Percentiles rank a stretch among this genome's conserved stretches.
Evolutionary conservation across 2,888 invertebrate genomes (phyloP).

Genomic region (Lycocerus yunnanus): DNA sequence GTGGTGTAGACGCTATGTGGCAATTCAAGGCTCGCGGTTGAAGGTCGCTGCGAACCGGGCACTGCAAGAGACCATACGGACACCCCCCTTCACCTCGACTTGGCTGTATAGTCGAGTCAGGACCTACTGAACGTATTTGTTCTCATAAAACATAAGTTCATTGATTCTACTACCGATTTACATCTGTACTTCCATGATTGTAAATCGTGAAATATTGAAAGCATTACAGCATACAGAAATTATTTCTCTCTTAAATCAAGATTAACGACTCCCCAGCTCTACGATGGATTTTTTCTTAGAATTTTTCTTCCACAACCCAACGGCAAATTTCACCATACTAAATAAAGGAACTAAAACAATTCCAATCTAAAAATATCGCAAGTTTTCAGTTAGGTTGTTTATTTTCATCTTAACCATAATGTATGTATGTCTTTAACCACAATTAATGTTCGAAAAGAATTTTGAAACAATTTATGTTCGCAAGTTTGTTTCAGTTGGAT

Average conservation of each 20-base stretch:
- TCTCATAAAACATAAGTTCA: constrained; percentile 23
- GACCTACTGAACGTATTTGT: constrained; percentile 27
- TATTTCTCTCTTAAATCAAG: neutral
- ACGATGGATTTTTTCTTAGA: neutral
- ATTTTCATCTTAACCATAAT: neutral
- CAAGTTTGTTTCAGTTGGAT: neutral
- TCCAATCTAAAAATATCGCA: neutral
- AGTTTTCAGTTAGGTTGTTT: neutral
- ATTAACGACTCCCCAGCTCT: neutral
- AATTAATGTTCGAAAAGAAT: neutral
- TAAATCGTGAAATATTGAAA: neutral
- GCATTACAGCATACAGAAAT: neutral
- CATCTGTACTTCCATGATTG: constrained; percentile 10
- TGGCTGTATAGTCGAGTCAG: constrained; percentile 8
- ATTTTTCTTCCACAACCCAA: neutral
- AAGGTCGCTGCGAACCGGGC: constrained; percentile 39
- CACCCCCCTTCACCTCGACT: constrained; percentile 13
- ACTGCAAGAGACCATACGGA: constrained; percentile 26
- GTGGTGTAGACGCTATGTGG: constrained; percentile 30
- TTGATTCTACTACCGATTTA: constrained; percentile 15
- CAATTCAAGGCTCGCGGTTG: constrained; percentile 40
- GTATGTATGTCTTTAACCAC: neutral
- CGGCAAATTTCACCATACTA: neutral
- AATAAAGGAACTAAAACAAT: neutral
- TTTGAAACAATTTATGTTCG: neutral